Evolutionary conservation across 1,140 invertebrate species (phyloP), one percentile per base, ranked within the genome.

Genomic region (Euschistus heros): DNA sequence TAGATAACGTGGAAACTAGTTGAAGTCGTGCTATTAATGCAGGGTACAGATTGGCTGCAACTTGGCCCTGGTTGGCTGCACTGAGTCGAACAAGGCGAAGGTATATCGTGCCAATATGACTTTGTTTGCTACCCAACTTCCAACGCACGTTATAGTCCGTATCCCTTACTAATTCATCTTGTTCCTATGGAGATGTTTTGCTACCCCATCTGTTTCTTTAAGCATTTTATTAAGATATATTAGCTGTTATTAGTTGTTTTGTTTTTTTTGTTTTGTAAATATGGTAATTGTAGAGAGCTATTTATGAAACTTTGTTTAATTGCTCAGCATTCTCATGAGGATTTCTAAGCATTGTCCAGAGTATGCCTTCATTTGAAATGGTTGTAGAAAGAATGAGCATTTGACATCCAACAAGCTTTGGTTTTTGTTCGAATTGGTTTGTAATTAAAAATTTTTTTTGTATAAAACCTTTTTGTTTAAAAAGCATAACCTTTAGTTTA

Each of bases 51-150:
- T 52, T 66, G 65, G 65, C 66, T 18, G 18, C 62, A 17, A 26
- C 66, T 30, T 67, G 62, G 66, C 62, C 66, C 6, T 67, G 66
- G 66, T 63, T 67, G 52, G 54, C 63, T 30, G 66, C 62, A 64
- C 26, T 67, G 54, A 64, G 37, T 42, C 66, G 62, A 17, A 33
- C 66, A 10, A 33, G 63, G 37, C 66, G 66, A 59, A 67, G 66
- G 66, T 67, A 66, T 61, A 27, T 66, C 27, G 17, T 30, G 22
- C 18, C 22, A 42, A 55, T 15, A 64, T 22, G 30, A 55, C 33
- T 18, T 60, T 60, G 59, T 61, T 61, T 61, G 37, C 30, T 44
- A 33, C 37, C 61, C 61, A n/a, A 44, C 24, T 22, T 24, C 27
- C 33, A 57, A 47, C n/a, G 65, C 65, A 66, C 62, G 60, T 60